Conservation (phyloP, 2,113 vertebrate genomes). For the Pantherophis guttatus region DNA sequence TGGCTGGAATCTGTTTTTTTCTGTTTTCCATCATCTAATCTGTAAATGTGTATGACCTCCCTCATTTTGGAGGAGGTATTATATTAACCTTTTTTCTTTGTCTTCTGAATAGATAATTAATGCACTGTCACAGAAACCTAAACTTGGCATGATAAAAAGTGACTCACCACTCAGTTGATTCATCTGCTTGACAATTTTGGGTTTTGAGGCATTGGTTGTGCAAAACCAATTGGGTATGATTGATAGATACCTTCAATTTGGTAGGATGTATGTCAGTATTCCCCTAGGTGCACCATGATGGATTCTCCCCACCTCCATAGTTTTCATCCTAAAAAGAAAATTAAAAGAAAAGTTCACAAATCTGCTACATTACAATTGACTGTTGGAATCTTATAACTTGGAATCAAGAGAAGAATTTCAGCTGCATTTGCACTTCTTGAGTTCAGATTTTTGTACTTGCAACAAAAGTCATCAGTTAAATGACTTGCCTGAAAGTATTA, state of each 20-base stretch:
- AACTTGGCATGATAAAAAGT: constrained; percentile 26
- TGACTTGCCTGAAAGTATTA: constrained; percentile 45
- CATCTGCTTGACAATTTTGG: neutral
- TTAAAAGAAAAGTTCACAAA: neutral
- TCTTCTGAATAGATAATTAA: constrained; percentile 13
- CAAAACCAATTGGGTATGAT: neutral
- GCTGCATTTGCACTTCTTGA: constrained; percentile 5
- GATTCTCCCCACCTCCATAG: neutral
- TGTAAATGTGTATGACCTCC: neutral
- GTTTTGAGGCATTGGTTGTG: constrained; percentile 4
- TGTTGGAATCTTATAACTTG: constrained; percentile 24
- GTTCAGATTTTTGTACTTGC: constrained; percentile 42
- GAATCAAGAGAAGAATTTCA: constrained; percentile 42
- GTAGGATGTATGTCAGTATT: neutral
- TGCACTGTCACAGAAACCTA: neutral
- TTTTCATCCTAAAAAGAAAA: neutral
- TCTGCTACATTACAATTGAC: constrained; percentile 21
- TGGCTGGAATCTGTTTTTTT: neutral
- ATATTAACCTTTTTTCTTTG: neutral
- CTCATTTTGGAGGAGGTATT: neutral
- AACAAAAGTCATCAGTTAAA: constrained; percentile 53
- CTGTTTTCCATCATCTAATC: neutral
- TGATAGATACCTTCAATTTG: neutral
- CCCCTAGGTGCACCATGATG: neutral
- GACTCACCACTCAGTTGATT: constrained; percentile 17